phyloP scores from a whole-genome alignment of 2,888 invertebrate species.

The Deroplatys truncata region DNA sequence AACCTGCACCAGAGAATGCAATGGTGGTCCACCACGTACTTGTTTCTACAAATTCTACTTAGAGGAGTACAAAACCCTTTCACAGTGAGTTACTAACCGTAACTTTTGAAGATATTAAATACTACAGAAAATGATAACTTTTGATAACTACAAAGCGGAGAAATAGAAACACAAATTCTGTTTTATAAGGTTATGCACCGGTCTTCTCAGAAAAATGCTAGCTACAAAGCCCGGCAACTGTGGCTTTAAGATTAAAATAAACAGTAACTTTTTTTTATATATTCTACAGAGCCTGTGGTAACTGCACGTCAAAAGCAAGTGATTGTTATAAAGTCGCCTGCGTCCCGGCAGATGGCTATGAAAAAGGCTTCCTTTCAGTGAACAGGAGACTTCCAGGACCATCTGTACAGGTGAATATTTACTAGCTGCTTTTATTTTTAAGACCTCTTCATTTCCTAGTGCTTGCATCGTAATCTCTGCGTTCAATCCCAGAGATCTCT shows the following conservation, averaged over 20 bases:
- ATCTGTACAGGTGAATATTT: conserved; percentile 42
- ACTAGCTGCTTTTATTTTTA: background rate
- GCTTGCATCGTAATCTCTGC: background rate
- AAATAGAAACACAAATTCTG: background rate
- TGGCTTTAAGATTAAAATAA: background rate
- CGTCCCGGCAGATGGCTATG: conserved; percentile 48
- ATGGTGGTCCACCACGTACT: no score
- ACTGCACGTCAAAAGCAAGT: conserved; percentile 18
- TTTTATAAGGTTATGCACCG: background rate
- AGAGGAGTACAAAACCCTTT: background rate
- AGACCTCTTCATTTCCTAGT: background rate
- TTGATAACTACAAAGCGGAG: background rate
- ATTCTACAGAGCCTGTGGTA: conserved; percentile 24
- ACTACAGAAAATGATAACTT: background rate
- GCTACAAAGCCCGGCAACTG: no score
- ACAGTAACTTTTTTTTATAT: background rate
- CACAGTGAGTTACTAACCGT: background rate
- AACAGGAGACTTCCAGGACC: conserved; percentile 51
- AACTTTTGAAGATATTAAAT: background rate
- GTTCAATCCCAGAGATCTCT: background rate
- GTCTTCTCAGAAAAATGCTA: background rate
- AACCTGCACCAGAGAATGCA: background rate
- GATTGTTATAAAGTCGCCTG: conserved; percentile 37
- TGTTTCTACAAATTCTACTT: background rate
- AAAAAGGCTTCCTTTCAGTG: conserved; percentile 46